A percentile compares a stretch with the other conserved stretches of the same genome.
phyloP scores from a whole-genome alignment of 2,113 vertebrate species.

The Cairina moschata region DNA sequence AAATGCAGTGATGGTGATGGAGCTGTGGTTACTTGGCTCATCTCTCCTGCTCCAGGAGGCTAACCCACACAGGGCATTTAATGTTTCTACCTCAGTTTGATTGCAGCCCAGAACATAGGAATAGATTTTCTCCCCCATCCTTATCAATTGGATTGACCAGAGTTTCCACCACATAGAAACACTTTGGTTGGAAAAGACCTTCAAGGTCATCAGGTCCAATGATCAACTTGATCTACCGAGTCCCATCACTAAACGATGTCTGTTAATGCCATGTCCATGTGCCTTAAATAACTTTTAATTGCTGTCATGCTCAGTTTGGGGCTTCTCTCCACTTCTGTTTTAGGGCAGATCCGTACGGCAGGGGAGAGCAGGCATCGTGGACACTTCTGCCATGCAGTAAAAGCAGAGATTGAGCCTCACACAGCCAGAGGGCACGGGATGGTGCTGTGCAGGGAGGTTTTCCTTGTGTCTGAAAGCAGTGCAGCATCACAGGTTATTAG shows the following conservation, averaged over 20 bases:
- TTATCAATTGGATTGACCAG: rapidly evolving
- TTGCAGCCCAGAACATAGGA: neutral
- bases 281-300: neutral
- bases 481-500: neutral
- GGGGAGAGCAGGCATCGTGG: neutral
- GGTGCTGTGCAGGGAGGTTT: neutral
- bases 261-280: neutral
- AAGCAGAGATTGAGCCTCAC: neutral
- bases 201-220: neutral
- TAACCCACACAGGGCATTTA: rapidly evolving
- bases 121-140: neutral
- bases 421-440: rapidly evolving
- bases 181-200: neutral
- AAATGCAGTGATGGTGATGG: neutral
- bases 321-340: neutral
- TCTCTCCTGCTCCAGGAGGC: neutral
- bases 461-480: neutral
- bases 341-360: rapidly evolving
- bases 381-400: neutral
- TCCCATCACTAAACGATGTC: neutral
- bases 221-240: neutral
- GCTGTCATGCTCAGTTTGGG: neutral
- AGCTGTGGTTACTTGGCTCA: neutral
- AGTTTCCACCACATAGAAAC: neutral
- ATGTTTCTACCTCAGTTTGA: neutral